These are phyloP conservation scores for Labeo rohita DNA, from an alignment of 2,113 vertebrate species.

Conservation along the genomic window DNA sequence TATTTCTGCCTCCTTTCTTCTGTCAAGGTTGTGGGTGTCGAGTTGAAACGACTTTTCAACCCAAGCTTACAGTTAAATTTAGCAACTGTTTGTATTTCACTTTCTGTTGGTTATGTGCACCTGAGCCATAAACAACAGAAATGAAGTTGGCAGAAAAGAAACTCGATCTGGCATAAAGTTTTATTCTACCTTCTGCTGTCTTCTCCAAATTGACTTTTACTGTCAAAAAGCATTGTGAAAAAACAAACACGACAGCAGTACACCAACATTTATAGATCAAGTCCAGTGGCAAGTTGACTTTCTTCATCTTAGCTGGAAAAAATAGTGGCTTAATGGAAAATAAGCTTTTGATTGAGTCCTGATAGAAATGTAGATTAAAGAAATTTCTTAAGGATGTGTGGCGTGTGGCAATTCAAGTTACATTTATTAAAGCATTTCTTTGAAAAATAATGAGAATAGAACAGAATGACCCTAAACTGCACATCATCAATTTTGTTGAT, in stretches of 20 bases:
- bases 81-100: constrained; percentile 66
- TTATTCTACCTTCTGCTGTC: constrained; percentile 13
- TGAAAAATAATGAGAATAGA: constrained; percentile 7
- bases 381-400: constrained; percentile 1
- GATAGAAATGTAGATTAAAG: neutral
- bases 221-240: neutral
- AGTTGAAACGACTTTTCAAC: constrained; percentile 57
- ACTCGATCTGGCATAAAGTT: neutral
- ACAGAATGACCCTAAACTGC: constrained; percentile 7
- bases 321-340: neutral
- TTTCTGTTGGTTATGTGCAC: constrained; percentile 44
- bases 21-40: constrained; percentile 59
- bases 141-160: constrained; percentile 3
- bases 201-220: neutral
- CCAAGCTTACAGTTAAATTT: constrained; percentile 56
- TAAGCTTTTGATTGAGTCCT: constrained; percentile 9
- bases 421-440: constrained; percentile 11
- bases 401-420: neutral
- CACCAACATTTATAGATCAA: neutral
- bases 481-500: constrained; percentile 30
- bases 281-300: neutral
- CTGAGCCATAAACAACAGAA: constrained; percentile 14
- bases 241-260: neutral
- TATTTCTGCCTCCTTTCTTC: constrained; percentile 63
- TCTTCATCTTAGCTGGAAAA: neutral